These are phyloP conservation scores for Synanthedon vespiformis DNA, from an alignment of 2,888 invertebrate species.

Conservation along the genomic window DNA sequence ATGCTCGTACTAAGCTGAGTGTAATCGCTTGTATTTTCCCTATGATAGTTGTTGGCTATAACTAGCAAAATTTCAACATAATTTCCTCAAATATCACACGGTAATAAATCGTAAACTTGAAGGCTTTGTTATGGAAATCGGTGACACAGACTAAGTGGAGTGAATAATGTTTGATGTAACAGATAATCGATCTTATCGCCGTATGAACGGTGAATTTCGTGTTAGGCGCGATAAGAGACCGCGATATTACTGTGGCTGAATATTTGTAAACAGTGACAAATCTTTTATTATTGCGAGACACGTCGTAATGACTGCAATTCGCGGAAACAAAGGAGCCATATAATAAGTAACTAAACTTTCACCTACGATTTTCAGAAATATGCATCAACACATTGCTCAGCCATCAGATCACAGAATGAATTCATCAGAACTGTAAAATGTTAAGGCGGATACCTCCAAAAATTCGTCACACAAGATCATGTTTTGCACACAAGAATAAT, in stretches of 20 bases:
- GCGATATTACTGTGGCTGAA: neutral
- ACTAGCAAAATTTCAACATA: slow-evolving; percentile 3
- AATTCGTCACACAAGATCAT: too few relatives aligned
- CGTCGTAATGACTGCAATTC: slow-evolving; percentile 1
- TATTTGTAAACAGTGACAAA: slow-evolving; percentile 7
- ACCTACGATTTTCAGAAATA: too few relatives aligned
- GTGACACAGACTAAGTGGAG: slow-evolving; percentile 5
- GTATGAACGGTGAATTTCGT: slow-evolving; percentile 5
- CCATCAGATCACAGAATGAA: too few relatives aligned
- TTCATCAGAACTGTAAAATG: too few relatives aligned
- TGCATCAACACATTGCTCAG: too few relatives aligned
- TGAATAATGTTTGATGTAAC: neutral
- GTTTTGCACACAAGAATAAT: too few relatives aligned
- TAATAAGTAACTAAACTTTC: too few relatives aligned
- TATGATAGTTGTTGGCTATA: neutral
- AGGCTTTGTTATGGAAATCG: slow-evolving; percentile 7
- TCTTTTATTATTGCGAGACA: slow-evolving; percentile 8
- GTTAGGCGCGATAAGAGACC: slow-evolving; percentile 2
- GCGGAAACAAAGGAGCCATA: neutral
- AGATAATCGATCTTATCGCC: slow-evolving; percentile 6
- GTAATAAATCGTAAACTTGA: neutral
- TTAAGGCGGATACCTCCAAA: too few relatives aligned
- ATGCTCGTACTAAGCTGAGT: too few relatives aligned
- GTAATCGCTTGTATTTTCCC: neutral
- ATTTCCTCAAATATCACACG: neutral